These are phyloP conservation scores for Lithobius niger DNA, from an alignment of 1,140 invertebrate species.

Conservation along the genomic window DNA sequence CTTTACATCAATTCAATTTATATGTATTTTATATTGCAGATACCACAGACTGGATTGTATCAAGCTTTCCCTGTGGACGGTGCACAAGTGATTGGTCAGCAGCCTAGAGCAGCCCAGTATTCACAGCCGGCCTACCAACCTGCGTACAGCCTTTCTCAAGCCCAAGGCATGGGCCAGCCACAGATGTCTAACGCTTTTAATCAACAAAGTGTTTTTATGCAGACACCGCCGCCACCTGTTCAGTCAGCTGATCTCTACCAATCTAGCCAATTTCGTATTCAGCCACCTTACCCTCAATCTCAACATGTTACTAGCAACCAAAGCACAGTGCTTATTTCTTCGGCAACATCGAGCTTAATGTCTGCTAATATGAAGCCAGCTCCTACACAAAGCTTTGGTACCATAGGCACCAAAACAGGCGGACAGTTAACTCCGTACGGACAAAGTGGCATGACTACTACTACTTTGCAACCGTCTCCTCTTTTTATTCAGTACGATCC, in stretches of 20 bases:
- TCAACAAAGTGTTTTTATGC: slow-evolving; percentile 50
- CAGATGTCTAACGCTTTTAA: slow-evolving; percentile 41
- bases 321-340: slow-evolving; percentile 75
- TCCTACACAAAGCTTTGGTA: slow-evolving; percentile 56
- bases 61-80: slow-evolving; percentile 51
- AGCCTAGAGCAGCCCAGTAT: slow-evolving; percentile 43
- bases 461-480: slow-evolving; percentile 18
- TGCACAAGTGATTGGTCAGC: slow-evolving; percentile 30
- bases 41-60: slow-evolving; percentile 61
- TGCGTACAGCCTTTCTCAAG: slow-evolving; percentile 36
- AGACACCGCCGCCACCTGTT: slow-evolving; percentile 40
- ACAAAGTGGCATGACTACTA: slow-evolving; percentile 19
- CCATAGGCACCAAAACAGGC: slow-evolving; percentile 52
- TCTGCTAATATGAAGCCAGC: slow-evolving; percentile 75
- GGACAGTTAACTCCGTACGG: slow-evolving; percentile 23
- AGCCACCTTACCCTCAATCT: slow-evolving; percentile 52
- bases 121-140: slow-evolving; percentile 43
- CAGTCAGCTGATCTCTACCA: slow-evolving; percentile 62
- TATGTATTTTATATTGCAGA: slow-evolving; percentile 30
- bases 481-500: slow-evolving; percentile 25
- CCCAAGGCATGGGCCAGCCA: slow-evolving; percentile 21
- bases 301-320: slow-evolving; percentile 66
- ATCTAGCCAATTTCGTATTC: slow-evolving; percentile 54
- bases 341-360: slow-evolving; percentile 74
- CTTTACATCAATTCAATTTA: too few relatives aligned